Evolutionary conservation across 2,113 vertebrate species (phyloP), one percentile per base, ranked within the genome.

Genomic region (Numida meleagris): DNA sequence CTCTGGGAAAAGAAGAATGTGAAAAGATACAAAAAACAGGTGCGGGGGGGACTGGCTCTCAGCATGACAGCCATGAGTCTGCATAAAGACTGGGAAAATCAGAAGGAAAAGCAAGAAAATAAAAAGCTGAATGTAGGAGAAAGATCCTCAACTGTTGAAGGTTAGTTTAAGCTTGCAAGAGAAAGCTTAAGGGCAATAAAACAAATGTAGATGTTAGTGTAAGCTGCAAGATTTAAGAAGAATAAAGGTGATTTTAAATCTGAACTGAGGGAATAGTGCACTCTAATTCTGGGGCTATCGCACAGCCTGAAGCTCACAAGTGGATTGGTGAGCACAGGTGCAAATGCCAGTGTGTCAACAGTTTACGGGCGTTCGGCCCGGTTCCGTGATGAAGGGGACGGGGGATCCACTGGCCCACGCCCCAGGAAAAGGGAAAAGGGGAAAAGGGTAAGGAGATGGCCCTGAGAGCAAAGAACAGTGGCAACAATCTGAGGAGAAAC

Each of bases 111-210:
- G 18, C 4, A 48, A 70, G 16, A 1, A 36, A 55, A 61, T 38
- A 11, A 57, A 80, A 24, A 31, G 14, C 0, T 0, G 0, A 59
- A 33, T 11, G 62, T 5, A 5, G n/a, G 16, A 13, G 23, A 81
- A 43, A 38, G 8, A 74, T 9, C 2, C 36, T 33, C 31, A 74
- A 5, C 5, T 38, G 10, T 12, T 83, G 36, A 45, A 62, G 4
- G 12, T 17, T 42, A 34, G 8, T 57, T 74, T 53, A 34, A 84
- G 17, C 8, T 75, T 78, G 14, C 63, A 74, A 33, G 14, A 7
- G 8, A 57, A 87, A 70, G 6, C 1, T 0, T 33, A 42, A 61
- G 9, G 15, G 6, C 36, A 89, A 40, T 7, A 17, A 71, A 89
- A 71, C 14, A 81, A 81, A 88, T 61, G 10, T 2, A 85, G 81